These are phyloP conservation scores for Myotis pilosus DNA, from an alignment of 2,797 vertebrate species.

Conservation along the genomic window DNA sequence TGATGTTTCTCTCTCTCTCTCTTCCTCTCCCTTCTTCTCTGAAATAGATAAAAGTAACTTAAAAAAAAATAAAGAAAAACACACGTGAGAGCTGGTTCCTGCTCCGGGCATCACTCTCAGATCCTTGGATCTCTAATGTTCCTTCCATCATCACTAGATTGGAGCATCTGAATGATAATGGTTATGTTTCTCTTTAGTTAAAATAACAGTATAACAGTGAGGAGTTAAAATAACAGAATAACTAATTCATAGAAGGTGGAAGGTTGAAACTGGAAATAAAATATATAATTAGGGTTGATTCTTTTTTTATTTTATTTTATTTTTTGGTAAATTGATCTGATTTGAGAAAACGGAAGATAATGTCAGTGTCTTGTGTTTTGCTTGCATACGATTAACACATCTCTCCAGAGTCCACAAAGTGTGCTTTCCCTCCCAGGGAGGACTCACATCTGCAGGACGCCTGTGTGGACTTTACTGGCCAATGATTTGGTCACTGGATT, in stretches of 20 bases:
- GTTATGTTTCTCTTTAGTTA: not conserved
- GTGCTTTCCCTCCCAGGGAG: not conserved
- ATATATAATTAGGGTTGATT: not conserved
- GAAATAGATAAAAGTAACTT: too few relatives aligned
- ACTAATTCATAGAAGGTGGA: not conserved
- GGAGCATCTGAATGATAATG: not conserved
- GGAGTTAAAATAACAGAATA: too few relatives aligned
- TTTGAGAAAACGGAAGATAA: not conserved
- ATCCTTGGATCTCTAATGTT: not conserved
- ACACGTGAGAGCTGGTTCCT: not conserved
- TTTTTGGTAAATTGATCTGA: not conserved
- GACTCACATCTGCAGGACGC: not conserved
- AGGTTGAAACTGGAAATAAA: not conserved
- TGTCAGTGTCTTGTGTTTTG: not conserved
- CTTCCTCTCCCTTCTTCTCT: too few relatives aligned
- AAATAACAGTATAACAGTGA: not conserved
- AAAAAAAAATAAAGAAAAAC: not conserved
- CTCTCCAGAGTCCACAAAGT: not conserved
- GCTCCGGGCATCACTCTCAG: not conserved
- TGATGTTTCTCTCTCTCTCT: too few relatives aligned
- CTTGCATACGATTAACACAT: not conserved
- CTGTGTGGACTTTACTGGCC: not conserved
- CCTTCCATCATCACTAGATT: not conserved
- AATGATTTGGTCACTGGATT: slow-evolving; percentile 20
- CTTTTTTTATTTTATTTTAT: not conserved